Evolutionary conservation across 2,888 invertebrate species (phyloP), one percentile per base, ranked within the genome.

Genomic region (Leucophenga montana): DNA sequence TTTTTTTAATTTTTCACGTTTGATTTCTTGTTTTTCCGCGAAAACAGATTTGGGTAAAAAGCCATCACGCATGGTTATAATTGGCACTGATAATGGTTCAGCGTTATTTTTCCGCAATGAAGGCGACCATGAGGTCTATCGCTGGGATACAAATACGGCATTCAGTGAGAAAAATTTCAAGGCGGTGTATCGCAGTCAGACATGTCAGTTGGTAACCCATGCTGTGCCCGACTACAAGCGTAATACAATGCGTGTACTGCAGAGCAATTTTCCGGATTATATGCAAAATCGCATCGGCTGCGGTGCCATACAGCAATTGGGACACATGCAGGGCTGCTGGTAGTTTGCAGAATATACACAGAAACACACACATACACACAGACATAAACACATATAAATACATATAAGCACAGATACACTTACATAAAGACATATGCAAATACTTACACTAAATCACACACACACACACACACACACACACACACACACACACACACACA

Each of bases 221-320:
- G 92, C 91, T 0, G 85, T 91, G 48, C 90, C 92, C 11, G 92
- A 92, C 78, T 90, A 90, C 79, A 90, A 89, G 75, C 89, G 90
- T 57, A 89, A 90, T 61, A 88, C 90, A 67, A 92, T 92, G 90
- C 88, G 92, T 65, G 90, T 91, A 0, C 83, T 92, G 71, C 91
- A 92, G 80, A 92, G 92, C 77, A 92, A 92, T 85, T 92, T 92
- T 85, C 91, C 90, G 1, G 92, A 92, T 87, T 93, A 90, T 78
- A 90, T 92, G 84, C 90, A 91, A 73, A 90, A 91, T 74, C 91
- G 90, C 20, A 91, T 92, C 50, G 92, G 92, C 27, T 92, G 92
- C 78, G 92, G 92, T 1, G 91, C 91, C 53, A 89, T 91, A 50
- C 92, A 92, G 79, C 90, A 91, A 64, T 84, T 92, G 56, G 85